Conservation (phyloP, 1,140 invertebrate genomes). For the Mesaphorura yosii region DNA sequence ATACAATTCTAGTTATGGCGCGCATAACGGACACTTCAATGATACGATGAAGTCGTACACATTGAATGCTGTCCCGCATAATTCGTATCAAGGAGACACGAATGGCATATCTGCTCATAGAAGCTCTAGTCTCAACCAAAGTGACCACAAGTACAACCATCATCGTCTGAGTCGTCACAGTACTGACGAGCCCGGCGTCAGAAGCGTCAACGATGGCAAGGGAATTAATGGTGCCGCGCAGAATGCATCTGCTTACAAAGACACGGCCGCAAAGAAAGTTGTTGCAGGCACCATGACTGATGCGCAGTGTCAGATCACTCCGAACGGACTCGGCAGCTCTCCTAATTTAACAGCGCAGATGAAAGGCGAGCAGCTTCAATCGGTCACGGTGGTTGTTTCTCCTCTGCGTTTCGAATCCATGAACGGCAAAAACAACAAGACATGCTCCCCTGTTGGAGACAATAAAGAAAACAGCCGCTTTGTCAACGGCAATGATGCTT, state of each 20-base stretch:
- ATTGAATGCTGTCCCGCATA: too few species aligned
- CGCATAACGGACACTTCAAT: background rate
- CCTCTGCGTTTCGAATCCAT: conserved; percentile 10
- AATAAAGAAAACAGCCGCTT: conserved; percentile 11
- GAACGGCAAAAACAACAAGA: background rate
- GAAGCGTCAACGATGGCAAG: too few species aligned
- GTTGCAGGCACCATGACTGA: too few species aligned
- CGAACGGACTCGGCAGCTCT: background rate
- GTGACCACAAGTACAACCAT: background rate
- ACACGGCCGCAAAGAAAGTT: too few species aligned
- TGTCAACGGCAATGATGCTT: background rate
- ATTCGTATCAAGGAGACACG: too few species aligned
- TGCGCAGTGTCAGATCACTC: background rate
- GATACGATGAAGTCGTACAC: background rate
- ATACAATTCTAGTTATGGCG: background rate
- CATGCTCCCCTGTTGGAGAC: background rate
- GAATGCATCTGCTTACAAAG: too few species aligned
- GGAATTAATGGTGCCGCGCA: too few species aligned
- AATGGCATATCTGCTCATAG: too few species aligned
- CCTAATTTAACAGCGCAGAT: background rate
- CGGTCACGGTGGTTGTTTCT: conserved; percentile 6
- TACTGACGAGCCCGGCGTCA: background rate
- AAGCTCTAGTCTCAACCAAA: background rate
- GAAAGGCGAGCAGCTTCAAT: background rate
- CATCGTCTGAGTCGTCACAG: background rate